phyloP scores from a whole-genome alignment of 2,113 vertebrate species.

The Bos indicus region DNA sequence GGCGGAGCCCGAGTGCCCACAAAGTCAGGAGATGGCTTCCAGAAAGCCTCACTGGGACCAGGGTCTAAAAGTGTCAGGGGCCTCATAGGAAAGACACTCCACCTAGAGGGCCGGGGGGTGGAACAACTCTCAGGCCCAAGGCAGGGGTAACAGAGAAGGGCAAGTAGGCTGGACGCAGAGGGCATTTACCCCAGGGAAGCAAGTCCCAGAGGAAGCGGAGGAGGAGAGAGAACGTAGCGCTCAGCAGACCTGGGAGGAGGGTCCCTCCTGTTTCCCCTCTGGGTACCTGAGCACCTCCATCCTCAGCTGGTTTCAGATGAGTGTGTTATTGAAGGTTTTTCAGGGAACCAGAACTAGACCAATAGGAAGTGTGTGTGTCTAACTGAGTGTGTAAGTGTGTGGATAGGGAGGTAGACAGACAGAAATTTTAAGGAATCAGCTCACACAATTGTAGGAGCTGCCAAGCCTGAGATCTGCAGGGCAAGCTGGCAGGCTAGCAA shows the following conservation, averaged over 20 bases:
- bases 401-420: not conserved
- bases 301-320: not conserved
- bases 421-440: not conserved
- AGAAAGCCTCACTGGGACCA: not conserved
- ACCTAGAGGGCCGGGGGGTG: not conserved
- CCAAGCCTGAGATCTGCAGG: not conserved
- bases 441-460: not conserved
- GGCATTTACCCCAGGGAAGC: not conserved
- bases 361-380: too few species aligned
- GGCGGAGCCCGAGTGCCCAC: not conserved
- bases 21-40: not conserved
- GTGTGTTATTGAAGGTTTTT: not conserved
- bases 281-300: not conserved
- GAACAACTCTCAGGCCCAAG: not conserved
- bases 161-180: not conserved
- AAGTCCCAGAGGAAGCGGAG: not conserved
- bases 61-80: not conserved
- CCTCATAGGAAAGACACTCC: not conserved
- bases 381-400: not conserved
- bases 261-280: not conserved
- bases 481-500: not conserved
- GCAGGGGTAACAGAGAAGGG: not conserved
- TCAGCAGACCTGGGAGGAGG: not conserved
- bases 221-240: not conserved
- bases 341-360: not conserved